Percentiles rank a stretch among this genome's conserved stretches.
These are phyloP conservation scores for Nudaria mundana DNA, from an alignment of 2,888 invertebrate species.

Conservation along the genomic window DNA sequence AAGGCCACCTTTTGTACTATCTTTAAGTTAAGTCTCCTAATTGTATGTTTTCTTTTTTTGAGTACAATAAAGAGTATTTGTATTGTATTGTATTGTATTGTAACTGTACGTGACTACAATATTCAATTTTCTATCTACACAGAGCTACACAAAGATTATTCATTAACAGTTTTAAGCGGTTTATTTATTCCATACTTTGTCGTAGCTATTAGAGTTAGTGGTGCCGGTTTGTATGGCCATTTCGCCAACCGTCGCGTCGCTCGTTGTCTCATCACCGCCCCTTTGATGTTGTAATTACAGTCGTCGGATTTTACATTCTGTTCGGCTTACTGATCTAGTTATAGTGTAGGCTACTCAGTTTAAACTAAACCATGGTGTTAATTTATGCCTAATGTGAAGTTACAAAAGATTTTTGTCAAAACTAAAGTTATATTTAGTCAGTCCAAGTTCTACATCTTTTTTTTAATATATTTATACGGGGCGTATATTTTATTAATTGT, in stretches of 20 bases:
- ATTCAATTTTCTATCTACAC: not conserved
- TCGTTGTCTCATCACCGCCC: slow-evolving; percentile 21
- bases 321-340: not conserved
- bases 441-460: too few relatives aligned
- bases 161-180: not conserved
- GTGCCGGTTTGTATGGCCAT: too few relatives aligned
- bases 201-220: not conserved
- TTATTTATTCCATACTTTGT: slow-evolving; percentile 4
- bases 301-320: slow-evolving; percentile 7
- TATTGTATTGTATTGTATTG: too few relatives aligned
- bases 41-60: too few relatives aligned
- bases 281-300: slow-evolving; percentile 18
- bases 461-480: too few relatives aligned
- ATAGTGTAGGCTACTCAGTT: not conserved
- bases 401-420: not conserved
- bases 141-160: slow-evolving; percentile 1
- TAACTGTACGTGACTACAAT: not conserved
- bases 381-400: not conserved
- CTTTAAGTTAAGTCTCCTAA: too few relatives aligned
- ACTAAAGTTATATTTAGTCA: too few relatives aligned
- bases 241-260: too few relatives aligned
- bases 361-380: not conserved
- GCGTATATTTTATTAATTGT: too few relatives aligned
- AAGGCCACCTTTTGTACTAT: too few relatives aligned
- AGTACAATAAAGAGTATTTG: too few relatives aligned